Percentiles rank a stretch among this genome's conserved stretches.
Conservation (phyloP, 1,140 invertebrate species). For the Hydropsyche tenuis region DNA sequence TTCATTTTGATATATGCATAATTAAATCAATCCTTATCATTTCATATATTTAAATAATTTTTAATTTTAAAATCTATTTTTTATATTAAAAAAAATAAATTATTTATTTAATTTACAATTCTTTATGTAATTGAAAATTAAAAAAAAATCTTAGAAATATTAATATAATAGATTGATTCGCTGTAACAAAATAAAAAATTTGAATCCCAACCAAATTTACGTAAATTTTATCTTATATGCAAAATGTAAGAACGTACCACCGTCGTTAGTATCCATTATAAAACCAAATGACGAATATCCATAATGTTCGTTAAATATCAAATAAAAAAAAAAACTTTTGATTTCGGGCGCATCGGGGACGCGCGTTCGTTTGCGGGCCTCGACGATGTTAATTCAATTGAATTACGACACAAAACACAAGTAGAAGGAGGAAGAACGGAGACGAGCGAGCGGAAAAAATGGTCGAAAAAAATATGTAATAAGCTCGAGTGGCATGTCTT, state of each 20-base stretch:
- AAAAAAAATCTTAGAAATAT: background rate
- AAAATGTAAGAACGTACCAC: background rate
- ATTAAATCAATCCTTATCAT: no score
- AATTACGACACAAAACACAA: slow-evolving; percentile 30
- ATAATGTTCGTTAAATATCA: slow-evolving; percentile 32
- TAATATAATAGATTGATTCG: background rate
- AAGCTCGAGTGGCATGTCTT: slow-evolving; percentile 38
- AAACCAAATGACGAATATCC: slow-evolving; percentile 26
- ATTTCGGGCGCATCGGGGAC: slow-evolving; percentile 23
- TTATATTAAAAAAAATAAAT: no score
- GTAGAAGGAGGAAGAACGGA: background rate
- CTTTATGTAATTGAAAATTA: no score
- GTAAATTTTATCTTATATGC: background rate
- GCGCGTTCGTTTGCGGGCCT: slow-evolving; percentile 24
- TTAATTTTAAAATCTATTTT: no score
- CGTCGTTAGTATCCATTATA: slow-evolving; percentile 22
- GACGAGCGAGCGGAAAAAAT: background rate
- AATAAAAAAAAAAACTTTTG: slow-evolving; percentile 31
- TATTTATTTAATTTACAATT: no score
- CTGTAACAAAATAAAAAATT: background rate
- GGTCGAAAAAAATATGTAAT: slow-evolving; percentile 38
- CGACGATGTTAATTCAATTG: slow-evolving; percentile 44
- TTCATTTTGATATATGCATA: no score
- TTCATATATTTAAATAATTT: no score
- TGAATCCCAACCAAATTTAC: background rate